Conservation (phyloP, 2,888 invertebrate genomes). For the Microctonus hyperodae region DNA sequence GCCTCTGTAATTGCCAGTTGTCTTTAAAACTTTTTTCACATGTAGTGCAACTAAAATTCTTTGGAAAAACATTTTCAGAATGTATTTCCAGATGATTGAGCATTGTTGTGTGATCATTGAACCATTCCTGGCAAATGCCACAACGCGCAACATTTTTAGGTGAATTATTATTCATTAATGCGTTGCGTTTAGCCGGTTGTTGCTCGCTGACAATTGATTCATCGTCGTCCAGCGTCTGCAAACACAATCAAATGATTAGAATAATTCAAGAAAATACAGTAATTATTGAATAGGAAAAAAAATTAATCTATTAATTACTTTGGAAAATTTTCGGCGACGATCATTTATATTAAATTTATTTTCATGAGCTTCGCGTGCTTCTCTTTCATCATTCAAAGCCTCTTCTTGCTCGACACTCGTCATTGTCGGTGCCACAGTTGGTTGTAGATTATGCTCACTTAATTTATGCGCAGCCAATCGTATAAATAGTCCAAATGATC, state of each 20-base stretch:
- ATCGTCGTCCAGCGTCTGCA: constrained; percentile 45
- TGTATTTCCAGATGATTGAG: constrained; percentile 53
- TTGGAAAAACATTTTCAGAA: constrained; percentile 48
- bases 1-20: constrained; percentile 54
- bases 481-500: constrained; percentile 54
- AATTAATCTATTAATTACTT: constrained; percentile 44
- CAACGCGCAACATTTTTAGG: constrained; percentile 53
- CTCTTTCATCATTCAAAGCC: constrained; percentile 53
- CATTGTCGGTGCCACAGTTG: constrained; percentile 46
- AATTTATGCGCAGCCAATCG: constrained; percentile 52
- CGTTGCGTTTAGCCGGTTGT: constrained; percentile 42
- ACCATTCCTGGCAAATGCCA: constrained; percentile 54
- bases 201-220: constrained; percentile 40
- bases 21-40: constrained; percentile 56
- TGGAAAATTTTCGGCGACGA: constrained; percentile 45
- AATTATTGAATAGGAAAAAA: not conserved
- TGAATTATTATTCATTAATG: constrained; percentile 34
- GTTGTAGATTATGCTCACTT: constrained; percentile 51
- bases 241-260: not conserved
- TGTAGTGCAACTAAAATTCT: constrained; percentile 48
- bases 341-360: constrained; percentile 40
- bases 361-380: constrained; percentile 52
- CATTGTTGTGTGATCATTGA: constrained; percentile 55
- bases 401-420: constrained; percentile 55
- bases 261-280: not conserved